Percentiles rank a stretch among this genome's conserved stretches.
Evolutionary conservation across 2,888 invertebrate genomes (phyloP).

Genomic region (Drosophila prolongata): DNA sequence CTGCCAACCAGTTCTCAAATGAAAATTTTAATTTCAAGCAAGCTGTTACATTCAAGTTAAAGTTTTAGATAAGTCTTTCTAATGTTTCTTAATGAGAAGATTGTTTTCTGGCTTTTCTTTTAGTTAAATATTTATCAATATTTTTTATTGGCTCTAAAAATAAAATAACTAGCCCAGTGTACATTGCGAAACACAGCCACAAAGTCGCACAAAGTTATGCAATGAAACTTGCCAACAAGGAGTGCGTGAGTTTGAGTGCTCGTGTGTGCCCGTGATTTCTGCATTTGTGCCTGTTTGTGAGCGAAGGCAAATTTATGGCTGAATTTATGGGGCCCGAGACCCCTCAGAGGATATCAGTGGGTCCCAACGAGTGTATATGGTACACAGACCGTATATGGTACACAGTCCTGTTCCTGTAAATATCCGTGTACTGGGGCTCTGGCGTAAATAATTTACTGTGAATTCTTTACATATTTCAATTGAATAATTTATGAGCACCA

Average conservation of each 20-base stretch:
- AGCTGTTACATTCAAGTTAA: too few relatives aligned
- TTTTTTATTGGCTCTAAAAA: too few relatives aligned
- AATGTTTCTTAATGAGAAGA: too few relatives aligned
- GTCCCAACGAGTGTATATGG: constrained; percentile 3
- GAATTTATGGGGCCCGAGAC: constrained; percentile 29
- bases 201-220: constrained; percentile 52
- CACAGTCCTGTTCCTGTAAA: background rate
- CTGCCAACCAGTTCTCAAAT: too few relatives aligned
- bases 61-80: too few relatives aligned
- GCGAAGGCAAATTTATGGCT: constrained; percentile 41
- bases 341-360: constrained; percentile 24
- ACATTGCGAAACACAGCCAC: constrained; percentile 24
- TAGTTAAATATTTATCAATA: too few relatives aligned
- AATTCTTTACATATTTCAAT: constrained; percentile 41
- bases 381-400: constrained; percentile 1
- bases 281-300: constrained; percentile 28
- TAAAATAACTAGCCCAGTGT: background rate
- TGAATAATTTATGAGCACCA: constrained; percentile 33
- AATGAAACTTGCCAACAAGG: constrained; percentile 36
- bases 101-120: too few relatives aligned
- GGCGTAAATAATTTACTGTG: constrained; percentile 34
- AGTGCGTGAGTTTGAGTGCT: constrained; percentile 1
- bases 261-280: constrained; percentile 20
- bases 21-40: too few relatives aligned
- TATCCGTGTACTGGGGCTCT: constrained; percentile 11